Conservation (phyloP, 2,113 vertebrate genomes). For the Chloropsis hardwickii region DNA sequence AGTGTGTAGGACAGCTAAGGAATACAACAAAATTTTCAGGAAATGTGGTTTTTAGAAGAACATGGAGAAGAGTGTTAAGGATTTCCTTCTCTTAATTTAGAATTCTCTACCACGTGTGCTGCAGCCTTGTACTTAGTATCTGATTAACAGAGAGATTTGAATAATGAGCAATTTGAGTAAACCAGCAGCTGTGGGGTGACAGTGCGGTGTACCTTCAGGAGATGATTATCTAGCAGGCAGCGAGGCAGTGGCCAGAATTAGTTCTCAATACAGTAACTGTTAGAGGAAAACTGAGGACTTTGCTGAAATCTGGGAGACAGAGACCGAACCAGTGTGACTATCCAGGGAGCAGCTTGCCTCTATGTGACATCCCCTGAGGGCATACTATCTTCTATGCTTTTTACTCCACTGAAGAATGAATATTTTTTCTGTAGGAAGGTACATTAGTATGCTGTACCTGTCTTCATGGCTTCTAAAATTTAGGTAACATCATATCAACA, state of each 20-base stretch:
- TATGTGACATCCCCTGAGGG: background rate
- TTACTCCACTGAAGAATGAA: background rate
- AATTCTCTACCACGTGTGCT: background rate
- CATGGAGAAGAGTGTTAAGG: background rate
- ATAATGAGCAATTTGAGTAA: background rate
- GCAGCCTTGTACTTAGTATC: background rate
- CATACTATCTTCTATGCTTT: background rate
- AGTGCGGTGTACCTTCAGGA: background rate
- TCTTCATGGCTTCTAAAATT: background rate
- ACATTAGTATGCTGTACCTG: background rate
- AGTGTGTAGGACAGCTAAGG: background rate
- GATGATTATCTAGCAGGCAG: background rate
- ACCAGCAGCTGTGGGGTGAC: background rate
- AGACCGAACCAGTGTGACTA: background rate
- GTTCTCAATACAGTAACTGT: background rate
- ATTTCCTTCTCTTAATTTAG: background rate
- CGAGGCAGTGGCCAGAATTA: background rate
- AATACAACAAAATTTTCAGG: background rate
- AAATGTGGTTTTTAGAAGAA: background rate
- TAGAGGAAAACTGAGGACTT: background rate
- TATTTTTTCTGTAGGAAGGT: background rate
- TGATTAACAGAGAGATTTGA: background rate
- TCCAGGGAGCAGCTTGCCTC: background rate
- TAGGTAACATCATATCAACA: background rate
- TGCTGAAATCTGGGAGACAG: background rate